These are phyloP conservation scores for Aporophyla nigra DNA, from an alignment of 2,888 invertebrate species.

Conservation along the genomic window DNA sequence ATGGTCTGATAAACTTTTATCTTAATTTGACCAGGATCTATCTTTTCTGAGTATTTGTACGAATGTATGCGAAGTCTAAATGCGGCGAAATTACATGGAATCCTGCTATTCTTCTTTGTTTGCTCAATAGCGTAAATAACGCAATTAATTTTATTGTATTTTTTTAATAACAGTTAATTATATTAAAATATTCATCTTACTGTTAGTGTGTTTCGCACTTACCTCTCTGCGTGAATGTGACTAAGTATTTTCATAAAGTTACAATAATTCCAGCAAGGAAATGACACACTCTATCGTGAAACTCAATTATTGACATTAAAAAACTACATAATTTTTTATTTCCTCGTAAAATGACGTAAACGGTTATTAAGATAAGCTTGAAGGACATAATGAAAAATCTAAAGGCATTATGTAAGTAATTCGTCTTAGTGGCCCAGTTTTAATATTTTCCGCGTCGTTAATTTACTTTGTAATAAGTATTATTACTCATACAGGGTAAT, in stretches of 20 bases:
- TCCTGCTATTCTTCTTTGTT: too few relatives aligned
- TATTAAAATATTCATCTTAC: too few relatives aligned
- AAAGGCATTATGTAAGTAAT: constrained; percentile 56
- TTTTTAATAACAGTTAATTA: too few relatives aligned
- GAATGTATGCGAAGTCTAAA: too few relatives aligned
- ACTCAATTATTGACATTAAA: constrained; percentile 30
- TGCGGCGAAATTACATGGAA: too few relatives aligned
- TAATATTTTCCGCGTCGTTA: constrained; percentile 61
- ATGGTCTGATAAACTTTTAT: too few relatives aligned
- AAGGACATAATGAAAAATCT: constrained; percentile 62
- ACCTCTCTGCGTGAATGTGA: background rate
- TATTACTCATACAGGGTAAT: constrained; percentile 48
- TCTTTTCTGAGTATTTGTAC: too few relatives aligned
- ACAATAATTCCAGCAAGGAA: constrained; percentile 19
- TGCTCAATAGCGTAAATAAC: too few relatives aligned
- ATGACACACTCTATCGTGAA: background rate
- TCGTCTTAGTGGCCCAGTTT: constrained; percentile 63
- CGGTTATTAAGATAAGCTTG: constrained; percentile 45
- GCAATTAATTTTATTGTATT: too few relatives aligned
- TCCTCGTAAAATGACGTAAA: constrained; percentile 28
- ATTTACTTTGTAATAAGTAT: constrained; percentile 61
- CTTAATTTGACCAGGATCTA: too few relatives aligned
- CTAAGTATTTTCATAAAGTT: background rate
- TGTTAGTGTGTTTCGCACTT: too few relatives aligned
- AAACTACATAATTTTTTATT: constrained; percentile 4